A percentile compares a stretch with the other conserved stretches of the same genome.
These are phyloP conservation scores for Anthonomus grandis DNA, from an alignment of 1,140 invertebrate species.

Conservation along the genomic window DNA sequence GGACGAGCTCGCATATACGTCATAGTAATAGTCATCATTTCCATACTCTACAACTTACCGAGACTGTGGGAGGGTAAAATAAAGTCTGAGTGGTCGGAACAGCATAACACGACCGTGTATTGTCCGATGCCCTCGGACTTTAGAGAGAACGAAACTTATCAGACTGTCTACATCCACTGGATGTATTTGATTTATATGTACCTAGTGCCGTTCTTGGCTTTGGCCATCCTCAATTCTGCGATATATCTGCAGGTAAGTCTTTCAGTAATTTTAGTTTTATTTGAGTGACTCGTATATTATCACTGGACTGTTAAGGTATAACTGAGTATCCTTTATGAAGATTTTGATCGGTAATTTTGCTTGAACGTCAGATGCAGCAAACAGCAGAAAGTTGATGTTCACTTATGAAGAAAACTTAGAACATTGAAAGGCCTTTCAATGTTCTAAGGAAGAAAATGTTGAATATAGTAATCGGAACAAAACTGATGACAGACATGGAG, in stretches of 20 bases:
- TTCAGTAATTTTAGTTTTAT: too few species aligned
- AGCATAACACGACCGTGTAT: slow-evolving; percentile 63
- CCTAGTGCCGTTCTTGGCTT: slow-evolving; percentile 78
- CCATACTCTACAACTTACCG: slow-evolving; percentile 84
- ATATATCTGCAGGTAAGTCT: slow-evolving; percentile 75
- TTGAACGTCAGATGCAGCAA: too few species aligned
- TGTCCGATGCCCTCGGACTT: slow-evolving; percentile 67
- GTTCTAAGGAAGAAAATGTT: too few species aligned
- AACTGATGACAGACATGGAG: too few species aligned
- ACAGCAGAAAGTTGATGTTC: too few species aligned
- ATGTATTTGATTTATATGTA: slow-evolving; percentile 91
- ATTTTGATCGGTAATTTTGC: too few species aligned
- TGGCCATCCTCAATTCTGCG: slow-evolving; percentile 83
- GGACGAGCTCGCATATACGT: slow-evolving; percentile 83
- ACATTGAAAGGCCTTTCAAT: too few species aligned
- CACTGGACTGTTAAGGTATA: too few species aligned
- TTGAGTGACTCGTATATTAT: too few species aligned
- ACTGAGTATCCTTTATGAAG: too few species aligned
- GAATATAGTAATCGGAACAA: too few species aligned
- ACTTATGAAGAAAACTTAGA: too few species aligned
- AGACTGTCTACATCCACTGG: slow-evolving; percentile 87
- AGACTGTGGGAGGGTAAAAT: slow-evolving; percentile 67
- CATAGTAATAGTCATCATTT: slow-evolving; percentile 74
- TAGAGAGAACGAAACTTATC: slow-evolving; percentile 70
- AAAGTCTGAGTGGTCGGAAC: slow-evolving; percentile 49